These are phyloP conservation scores for Dolichallabes microphthalmus DNA, from an alignment of 2,113 vertebrate species.

Conservation along the genomic window DNA sequence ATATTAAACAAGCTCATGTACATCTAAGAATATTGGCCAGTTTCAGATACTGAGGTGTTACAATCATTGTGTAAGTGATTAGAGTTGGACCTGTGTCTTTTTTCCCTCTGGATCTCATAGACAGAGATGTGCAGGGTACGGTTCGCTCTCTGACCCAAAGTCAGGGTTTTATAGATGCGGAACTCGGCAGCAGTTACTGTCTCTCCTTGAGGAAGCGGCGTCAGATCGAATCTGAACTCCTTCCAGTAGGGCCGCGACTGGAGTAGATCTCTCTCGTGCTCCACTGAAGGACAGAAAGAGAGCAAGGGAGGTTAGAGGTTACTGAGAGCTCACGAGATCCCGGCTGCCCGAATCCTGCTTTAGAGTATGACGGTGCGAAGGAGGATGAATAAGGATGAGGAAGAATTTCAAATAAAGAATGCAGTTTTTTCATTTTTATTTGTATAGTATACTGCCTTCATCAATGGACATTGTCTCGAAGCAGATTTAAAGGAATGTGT, in stretches of 20 bases:
- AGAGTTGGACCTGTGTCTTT: slow-evolving; percentile 75
- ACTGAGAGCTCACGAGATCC: not conserved
- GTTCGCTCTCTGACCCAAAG: slow-evolving; percentile 72
- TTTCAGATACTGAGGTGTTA: not conserved
- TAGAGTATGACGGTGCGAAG: not conserved
- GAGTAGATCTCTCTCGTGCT: slow-evolving; percentile 81
- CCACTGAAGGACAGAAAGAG: slow-evolving; percentile 72
- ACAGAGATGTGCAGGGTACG: slow-evolving; percentile 84
- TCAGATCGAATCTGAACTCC: slow-evolving; percentile 92
- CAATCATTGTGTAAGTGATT: not conserved
- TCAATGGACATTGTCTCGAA: no score
- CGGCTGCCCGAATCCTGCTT: not conserved
- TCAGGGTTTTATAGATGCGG: slow-evolving; percentile 88
- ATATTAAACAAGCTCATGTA: not conserved
- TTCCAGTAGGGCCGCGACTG: slow-evolving; percentile 90
- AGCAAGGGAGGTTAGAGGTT: not conserved
- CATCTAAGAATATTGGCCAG: not conserved
- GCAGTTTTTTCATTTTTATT: no score
- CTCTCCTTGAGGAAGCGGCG: slow-evolving; percentile 86
- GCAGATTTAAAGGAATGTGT: no score
- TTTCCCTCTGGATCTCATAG: slow-evolving; percentile 82
- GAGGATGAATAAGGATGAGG: not conserved
- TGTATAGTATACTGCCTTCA: no score
- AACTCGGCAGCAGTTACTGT: slow-evolving; percentile 87
- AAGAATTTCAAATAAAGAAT: not conserved